Evolutionary conservation across 30 jellyfish, hydroid and myxozoan species (phyloP), one percentile per base, ranked within the genome.

Genomic region (Aurelia aurita): DNA sequence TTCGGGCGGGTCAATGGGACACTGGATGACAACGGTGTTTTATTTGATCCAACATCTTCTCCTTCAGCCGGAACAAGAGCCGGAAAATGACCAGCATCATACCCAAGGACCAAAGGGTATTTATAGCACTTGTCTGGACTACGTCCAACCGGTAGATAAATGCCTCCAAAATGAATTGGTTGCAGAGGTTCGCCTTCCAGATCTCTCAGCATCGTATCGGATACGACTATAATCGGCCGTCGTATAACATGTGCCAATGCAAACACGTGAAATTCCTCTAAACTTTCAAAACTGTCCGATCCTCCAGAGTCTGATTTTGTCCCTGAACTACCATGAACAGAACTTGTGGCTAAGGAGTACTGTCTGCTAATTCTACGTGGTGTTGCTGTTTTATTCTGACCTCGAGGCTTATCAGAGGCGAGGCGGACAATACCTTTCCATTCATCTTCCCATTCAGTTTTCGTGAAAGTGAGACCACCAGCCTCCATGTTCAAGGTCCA

Each of bases 51-150:
- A 12, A 74, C 69, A 58, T 88, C 91, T 74, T 92, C 98, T 12
- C 98, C 97, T 18, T 86, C 96, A 1, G 98, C 98, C 23, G 97
- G 96, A 3, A 92, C 98, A 34, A 85, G 87, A 3, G 98, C 98
- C 16, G 97, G 84, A 69, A 92, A 92, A 58, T 92, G 98, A n/a
- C 96, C 92, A 5, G 98, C 79, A 46, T 92, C 97, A 75, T 86
- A 92, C 12, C 97, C 98, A 15, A 92, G 92, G 2, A 92, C 89
- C 43, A 92, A 70, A 11, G 98, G 98, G 72, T 57, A 86, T 80
- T 92, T 92, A 80, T 51, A 92, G 85, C 98, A 92, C 0, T 26
- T 55, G 2, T 46, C 51, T 13, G 95, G 93, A 25, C 51, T 77
- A 15, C 87, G 69, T 47, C 87, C 98, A 21, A 87, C 29, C 1